Conservation (phyloP, 1,140 invertebrate genomes). For the Pogonomyrmex barbatus region DNA sequence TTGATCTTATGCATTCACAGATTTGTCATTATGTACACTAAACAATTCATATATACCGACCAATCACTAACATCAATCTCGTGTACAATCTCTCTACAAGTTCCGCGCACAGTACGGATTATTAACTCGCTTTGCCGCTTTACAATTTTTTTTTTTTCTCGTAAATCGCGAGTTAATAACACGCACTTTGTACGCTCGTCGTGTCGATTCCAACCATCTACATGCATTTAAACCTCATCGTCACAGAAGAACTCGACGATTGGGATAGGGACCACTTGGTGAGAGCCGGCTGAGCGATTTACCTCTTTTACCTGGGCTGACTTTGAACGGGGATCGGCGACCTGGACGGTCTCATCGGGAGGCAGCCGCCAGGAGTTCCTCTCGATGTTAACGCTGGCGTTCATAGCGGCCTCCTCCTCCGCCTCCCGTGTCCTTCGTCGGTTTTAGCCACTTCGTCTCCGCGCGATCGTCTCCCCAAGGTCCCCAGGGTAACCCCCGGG, state of each 20-base stretch:
- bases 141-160: not conserved
- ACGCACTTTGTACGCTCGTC: not conserved
- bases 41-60: slow-evolving; percentile 7
- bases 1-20: slow-evolving; percentile 12
- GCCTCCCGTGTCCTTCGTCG: slow-evolving; percentile 74
- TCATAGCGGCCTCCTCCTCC: slow-evolving; percentile 88
- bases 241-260: slow-evolving; percentile 8
- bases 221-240: slow-evolving; percentile 65
- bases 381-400: slow-evolving; percentile 93
- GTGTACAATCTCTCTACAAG: not conserved
- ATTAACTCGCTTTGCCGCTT: not conserved
- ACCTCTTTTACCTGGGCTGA: slow-evolving; percentile 88
- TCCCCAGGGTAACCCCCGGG: slow-evolving; percentile 80
- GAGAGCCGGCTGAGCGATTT: slow-evolving; percentile 72
- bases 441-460: slow-evolving; percentile 76
- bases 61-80: not conserved
- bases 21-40: not conserved
- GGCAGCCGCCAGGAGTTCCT: slow-evolving; percentile 94
- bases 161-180: not conserved
- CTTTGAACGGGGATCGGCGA: slow-evolving; percentile 93
- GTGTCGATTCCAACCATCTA: slow-evolving; percentile 1
- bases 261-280: slow-evolving; percentile 22
- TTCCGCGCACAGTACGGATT: not conserved
- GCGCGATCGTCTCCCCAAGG: slow-evolving; percentile 75
- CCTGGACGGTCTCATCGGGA: slow-evolving; percentile 95